phyloP scores from a whole-genome alignment of 2,888 invertebrate genomes.

The Aethes cnicana region DNA sequence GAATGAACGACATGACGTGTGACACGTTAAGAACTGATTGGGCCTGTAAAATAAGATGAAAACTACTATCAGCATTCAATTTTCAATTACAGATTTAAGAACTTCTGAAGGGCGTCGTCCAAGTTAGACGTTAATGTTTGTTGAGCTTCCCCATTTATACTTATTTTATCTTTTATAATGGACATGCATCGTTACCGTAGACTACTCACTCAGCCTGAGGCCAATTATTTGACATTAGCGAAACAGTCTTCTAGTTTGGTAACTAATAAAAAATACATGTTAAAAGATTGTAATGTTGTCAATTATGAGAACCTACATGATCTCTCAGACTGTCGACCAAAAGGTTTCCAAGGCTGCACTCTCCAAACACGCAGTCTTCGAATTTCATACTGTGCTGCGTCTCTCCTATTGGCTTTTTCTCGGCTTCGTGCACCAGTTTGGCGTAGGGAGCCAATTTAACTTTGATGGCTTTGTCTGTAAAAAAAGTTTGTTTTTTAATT shows the following conservation, averaged over 20 bases:
- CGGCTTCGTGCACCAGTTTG: conserved; percentile 78
- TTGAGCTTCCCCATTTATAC: no score
- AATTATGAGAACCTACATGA: conserved; percentile 38
- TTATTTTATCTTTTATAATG: no score
- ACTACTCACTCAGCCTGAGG: no score
- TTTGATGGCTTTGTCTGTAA: conserved; percentile 82
- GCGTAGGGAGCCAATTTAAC: conserved; percentile 84
- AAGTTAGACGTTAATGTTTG: no score
- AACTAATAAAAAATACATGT: no score
- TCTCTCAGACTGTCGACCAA: conserved; percentile 85
- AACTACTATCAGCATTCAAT: no score
- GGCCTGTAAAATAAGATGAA: conserved; percentile 49
- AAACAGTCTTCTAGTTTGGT: no score
- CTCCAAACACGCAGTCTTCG: conserved; percentile 80
- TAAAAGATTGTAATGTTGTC: no score
- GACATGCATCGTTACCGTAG: no score
- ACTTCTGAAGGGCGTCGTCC: no score
- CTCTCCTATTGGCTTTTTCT: conserved; percentile 80
- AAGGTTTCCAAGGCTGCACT: conserved; percentile 88
- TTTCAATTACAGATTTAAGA: no score
- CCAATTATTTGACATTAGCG: no score
- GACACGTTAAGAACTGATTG: conserved; percentile 41
- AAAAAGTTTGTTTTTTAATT: neutral
- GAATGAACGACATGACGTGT: conserved; percentile 70
- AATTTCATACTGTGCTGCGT: conserved; percentile 77